These are phyloP conservation scores for Corvus hawaiiensis DNA, from an alignment of 2,113 vertebrate genomes.

Conservation along the genomic window DNA sequence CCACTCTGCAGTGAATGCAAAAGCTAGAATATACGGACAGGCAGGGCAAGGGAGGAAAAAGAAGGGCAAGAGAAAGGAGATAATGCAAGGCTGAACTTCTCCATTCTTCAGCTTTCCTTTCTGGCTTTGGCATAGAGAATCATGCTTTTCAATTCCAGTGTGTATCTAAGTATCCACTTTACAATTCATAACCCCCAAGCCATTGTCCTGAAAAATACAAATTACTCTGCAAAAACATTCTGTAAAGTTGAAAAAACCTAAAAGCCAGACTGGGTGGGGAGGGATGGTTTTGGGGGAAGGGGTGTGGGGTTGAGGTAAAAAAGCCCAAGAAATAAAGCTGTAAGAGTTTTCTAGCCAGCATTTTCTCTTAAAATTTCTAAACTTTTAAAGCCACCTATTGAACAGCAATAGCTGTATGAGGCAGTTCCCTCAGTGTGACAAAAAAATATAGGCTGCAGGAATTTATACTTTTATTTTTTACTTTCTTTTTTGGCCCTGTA, in stretches of 20 bases:
- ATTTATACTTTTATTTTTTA: not conserved
- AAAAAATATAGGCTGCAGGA: not conserved
- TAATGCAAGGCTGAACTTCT: not conserved
- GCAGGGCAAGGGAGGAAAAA: not conserved
- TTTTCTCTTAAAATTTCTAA: not conserved
- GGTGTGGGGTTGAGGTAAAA: not conserved
- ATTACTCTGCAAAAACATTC: not conserved
- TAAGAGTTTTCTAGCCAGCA: not conserved
- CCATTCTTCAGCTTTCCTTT: not conserved
- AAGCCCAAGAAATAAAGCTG: not conserved
- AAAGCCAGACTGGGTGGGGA: not conserved
- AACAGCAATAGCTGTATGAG: not conserved
- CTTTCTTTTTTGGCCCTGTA: not conserved
- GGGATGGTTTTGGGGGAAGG: rapidly evolving
- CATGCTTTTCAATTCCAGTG: not conserved
- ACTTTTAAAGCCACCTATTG: not conserved
- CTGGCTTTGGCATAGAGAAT: not conserved
- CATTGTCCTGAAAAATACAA: not conserved
- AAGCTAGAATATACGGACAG: not conserved
- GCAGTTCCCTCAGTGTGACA: not conserved
- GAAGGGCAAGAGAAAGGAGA: not conserved
- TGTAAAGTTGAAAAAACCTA: not conserved
- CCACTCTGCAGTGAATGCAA: not conserved
- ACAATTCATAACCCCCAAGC: not conserved
- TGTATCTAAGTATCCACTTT: not conserved